Conservation (phyloP, 1,140 invertebrate genomes). For the Heliconius hermathena region DNA sequence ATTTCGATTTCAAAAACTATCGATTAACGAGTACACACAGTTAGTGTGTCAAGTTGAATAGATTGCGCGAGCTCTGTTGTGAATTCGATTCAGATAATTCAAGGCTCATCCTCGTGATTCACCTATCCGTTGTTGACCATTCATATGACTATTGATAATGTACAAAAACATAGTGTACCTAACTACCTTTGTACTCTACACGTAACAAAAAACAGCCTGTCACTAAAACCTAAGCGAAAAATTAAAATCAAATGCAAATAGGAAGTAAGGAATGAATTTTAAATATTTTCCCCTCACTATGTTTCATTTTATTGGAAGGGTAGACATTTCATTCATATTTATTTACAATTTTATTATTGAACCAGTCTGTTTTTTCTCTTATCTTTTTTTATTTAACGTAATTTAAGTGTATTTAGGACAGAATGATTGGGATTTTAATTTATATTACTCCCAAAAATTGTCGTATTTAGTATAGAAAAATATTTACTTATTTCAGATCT, state of each 20-base stretch:
- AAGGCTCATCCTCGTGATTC: slow-evolving; percentile 65
- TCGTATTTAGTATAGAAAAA: too few species aligned
- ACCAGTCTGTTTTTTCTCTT: too few species aligned
- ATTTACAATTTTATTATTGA: too few species aligned
- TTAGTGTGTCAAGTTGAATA: slow-evolving; percentile 49
- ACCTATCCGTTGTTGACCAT: slow-evolving; percentile 59
- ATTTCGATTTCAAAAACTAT: background rate
- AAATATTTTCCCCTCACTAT: background rate
- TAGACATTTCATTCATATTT: too few species aligned
- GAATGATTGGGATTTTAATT: too few species aligned
- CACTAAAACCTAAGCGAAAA: background rate
- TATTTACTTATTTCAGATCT: too few species aligned
- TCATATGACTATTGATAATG: slow-evolving; percentile 40
- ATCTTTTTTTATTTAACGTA: too few species aligned
- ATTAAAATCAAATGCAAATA: background rate
- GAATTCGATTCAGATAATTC: slow-evolving; percentile 68
- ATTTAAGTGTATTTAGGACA: too few species aligned
- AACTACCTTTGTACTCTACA: background rate
- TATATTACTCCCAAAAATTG: too few species aligned
- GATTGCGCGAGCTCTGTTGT: slow-evolving; percentile 58
- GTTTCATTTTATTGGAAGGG: background rate
- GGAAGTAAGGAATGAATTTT: background rate
- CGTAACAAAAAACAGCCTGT: background rate
- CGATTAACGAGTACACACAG: slow-evolving; percentile 2
- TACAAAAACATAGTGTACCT: slow-evolving; percentile 16